These are phyloP conservation scores for human DNA, from an alignment of 2,113 vertebrate species.

Conservation along the genomic window GRCh38 chr12:28483501-28484000, in stretches of 20 bases:
- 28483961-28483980: not conserved
- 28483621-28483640: conserved; percentile 54
- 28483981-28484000: not conserved
- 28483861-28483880: conserved; percentile 40
- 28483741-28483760: conserved; percentile 65
- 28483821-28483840: conserved; percentile 33
- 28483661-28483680: conserved; percentile 44
- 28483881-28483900: not conserved
- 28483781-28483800: conserved; percentile 19
- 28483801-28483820: conserved; percentile 18
- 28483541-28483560: conserved; percentile 40
- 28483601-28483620: conserved; percentile 57
- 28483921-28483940: not conserved
- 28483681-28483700: conserved; percentile 54
- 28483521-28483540: not conserved
- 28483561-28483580: conserved; percentile 29
- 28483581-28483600: conserved; percentile 47
- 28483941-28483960: not conserved
- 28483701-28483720: conserved; percentile 67
- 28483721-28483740: conserved; percentile 42
- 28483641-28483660: conserved; percentile 62
- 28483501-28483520: not conserved
- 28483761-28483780: conserved; percentile 55
- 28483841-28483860: conserved; percentile 10
- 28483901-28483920: not conserved